Percentiles rank a stretch among this genome's conserved stretches.
phyloP scores from a whole-genome alignment of 2,797 vertebrate genomes.

The Petrocephalus schoutedeni region DNA sequence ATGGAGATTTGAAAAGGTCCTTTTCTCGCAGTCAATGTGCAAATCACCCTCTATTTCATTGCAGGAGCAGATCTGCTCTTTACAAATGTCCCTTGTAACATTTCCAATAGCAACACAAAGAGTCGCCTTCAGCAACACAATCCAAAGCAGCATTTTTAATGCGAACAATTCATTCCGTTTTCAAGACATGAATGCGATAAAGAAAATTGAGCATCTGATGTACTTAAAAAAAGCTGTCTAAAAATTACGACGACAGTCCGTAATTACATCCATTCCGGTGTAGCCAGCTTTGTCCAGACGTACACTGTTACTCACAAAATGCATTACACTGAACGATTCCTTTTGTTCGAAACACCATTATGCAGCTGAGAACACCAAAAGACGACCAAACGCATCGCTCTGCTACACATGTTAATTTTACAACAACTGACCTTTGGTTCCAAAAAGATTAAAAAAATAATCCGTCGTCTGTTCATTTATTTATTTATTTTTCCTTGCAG shows the following conservation, averaged over 20 bases:
- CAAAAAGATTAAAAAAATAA: constrained; percentile 44
- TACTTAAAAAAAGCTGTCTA: constrained; percentile 31
- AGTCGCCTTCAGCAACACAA: constrained; percentile 97
- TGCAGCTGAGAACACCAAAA: constrained; percentile 40
- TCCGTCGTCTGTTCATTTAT: constrained; percentile 36
- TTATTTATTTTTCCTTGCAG: constrained; percentile 9
- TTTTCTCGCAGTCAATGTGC: constrained; percentile 97
- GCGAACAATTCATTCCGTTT: constrained; percentile 81
- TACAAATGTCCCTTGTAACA: constrained; percentile 97
- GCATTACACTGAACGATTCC: constrained; percentile 47
- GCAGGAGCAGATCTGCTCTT: constrained; percentile 97
- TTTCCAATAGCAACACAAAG: constrained; percentile 97
- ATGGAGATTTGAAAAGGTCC: constrained; percentile 90
- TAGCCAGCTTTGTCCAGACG: constrained; percentile 64
- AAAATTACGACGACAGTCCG: constrained; percentile 64
- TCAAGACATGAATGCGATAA: constrained; percentile 73
- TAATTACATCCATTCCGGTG: constrained; percentile 70
- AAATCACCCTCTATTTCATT: constrained; percentile 94
- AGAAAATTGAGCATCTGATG: constrained; percentile 37
- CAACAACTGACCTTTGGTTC: constrained; percentile 62
- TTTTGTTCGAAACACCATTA: constrained; percentile 39
- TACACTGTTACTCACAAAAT: constrained; percentile 49
- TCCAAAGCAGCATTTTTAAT: constrained; percentile 99
- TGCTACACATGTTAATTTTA: constrained; percentile 43
- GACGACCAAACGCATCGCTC: constrained; percentile 36